Base-by-base conservation (phyloP, 2,888 invertebrate genomes). In the Brachyptera putata region DNA sequence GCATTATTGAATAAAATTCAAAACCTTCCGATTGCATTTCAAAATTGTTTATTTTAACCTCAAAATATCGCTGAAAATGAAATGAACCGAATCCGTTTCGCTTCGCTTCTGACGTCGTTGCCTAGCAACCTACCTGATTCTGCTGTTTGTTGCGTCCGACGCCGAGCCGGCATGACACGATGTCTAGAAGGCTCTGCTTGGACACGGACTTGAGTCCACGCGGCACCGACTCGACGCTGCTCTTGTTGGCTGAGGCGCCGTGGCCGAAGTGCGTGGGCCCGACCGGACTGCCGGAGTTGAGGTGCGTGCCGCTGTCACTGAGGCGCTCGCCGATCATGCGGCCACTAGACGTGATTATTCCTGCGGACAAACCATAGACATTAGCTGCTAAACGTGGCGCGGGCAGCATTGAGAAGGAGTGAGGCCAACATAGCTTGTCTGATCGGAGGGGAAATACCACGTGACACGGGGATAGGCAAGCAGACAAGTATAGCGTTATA, bases 111-210 rank as follows among this genome's bases (percentile, higher is more conserved):
- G n/a, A n/a, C n/a, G n/a, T n/a, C n/a, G n/a, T n/a, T n/a, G n/a
- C n/a, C n/a, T n/a, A 5, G 30, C 7, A 39, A n/a, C 24, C 43
- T 62, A 68, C 67, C 67, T 69, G 68, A 57, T 69, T 67, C 34
- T 61, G 57, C 3, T 57, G 46, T 36, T 34, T 68, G 66, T 68
- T 70, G 58, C 73, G 71, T 61, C 70, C 70, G 24, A 74, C 72
- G 70, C 88, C 86, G 80, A 89, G 83, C 76, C 89, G 87, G 76
- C 87, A 87, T 74, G 87, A 87, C 76, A 89, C 87, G 75, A 91
- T 76, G 75, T 84, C 84, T 68, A 84, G 74, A 60, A 84, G 79
- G 69, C 83, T 83, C 72, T 83, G 82, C 68, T 80, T 78, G 46
- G 83, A 84, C 53, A 81, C 80, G 57, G 83, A 81, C 71, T 79